Conservation (phyloP, 1,140 invertebrate genomes). For the Trichogramma pretiosum region DNA sequence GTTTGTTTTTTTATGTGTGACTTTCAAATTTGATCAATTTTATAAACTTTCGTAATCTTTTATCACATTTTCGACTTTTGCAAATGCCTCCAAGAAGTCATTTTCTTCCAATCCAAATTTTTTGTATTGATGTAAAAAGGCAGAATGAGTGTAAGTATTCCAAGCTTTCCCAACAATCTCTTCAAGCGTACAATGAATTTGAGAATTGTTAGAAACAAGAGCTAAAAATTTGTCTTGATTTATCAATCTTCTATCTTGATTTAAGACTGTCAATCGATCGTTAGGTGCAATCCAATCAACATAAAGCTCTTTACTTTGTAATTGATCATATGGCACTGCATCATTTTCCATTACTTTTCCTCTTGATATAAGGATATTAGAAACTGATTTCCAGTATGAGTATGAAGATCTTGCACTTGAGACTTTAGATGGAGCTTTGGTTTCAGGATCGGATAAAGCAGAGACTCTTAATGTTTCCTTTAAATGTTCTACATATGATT, state of each 20-base stretch:
- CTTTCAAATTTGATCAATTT: background rate
- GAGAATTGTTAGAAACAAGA: constrained; percentile 43
- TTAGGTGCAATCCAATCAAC: constrained; percentile 36
- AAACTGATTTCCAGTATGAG: constrained; percentile 31
- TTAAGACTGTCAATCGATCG: constrained; percentile 37
- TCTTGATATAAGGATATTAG: constrained; percentile 39
- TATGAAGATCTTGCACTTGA: constrained; percentile 16
- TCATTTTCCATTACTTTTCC: constrained; percentile 27
- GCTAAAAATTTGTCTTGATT: constrained; percentile 42
- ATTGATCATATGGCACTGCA: constrained; percentile 23
- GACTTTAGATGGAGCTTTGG: constrained; percentile 20
- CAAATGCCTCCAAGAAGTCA: constrained; percentile 45
- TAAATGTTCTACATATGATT: constrained; percentile 29
- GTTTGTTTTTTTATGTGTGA: background rate
- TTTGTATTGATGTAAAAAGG: constrained; percentile 48
- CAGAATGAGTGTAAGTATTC: constrained; percentile 43
- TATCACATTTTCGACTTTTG: constrained; percentile 42
- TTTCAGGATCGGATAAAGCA: constrained; percentile 25
- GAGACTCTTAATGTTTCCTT: constrained; percentile 31
- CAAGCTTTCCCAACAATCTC: constrained; percentile 41
- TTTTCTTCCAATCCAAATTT: constrained; percentile 44
- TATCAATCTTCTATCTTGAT: constrained; percentile 36
- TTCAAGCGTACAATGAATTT: constrained; percentile 35
- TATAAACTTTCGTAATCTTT: constrained; percentile 36
- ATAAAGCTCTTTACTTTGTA: constrained; percentile 35